Conservation (phyloP, 2,113 vertebrate genomes). For the Talpa occidentalis region DNA sequence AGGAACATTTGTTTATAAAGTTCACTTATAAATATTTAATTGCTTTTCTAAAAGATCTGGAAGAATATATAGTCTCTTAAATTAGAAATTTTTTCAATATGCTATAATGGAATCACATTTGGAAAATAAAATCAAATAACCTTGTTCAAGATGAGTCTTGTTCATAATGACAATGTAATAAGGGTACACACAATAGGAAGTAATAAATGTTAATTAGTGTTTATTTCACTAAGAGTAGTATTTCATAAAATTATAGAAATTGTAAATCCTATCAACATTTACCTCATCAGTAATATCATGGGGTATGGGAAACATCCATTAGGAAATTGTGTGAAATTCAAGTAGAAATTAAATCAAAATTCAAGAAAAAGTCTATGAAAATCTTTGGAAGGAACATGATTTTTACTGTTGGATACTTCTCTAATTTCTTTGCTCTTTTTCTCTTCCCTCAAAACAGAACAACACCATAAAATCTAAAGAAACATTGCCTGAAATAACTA, state of each 20-base stretch:
- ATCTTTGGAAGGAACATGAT: background rate
- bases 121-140: conserved; percentile 48
- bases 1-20: conserved; percentile 13
- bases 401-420: background rate
- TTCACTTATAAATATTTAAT: conserved; percentile 7
- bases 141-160: background rate
- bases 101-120: background rate
- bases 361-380: background rate
- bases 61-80: background rate
- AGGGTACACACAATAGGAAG: background rate
- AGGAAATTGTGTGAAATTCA: background rate
- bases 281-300: background rate
- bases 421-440: background rate
- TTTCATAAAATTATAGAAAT: background rate
- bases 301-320: background rate
- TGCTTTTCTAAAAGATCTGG: background rate
- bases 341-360: background rate
- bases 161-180: background rate
- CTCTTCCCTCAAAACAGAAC: background rate
- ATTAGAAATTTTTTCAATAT: background rate
- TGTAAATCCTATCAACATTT: background rate
- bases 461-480: background rate
- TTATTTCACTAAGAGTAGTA: background rate
- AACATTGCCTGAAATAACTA: background rate
- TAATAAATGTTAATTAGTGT: background rate